These are phyloP conservation scores for Trachymyrmex septentrionalis DNA, from an alignment of 1,140 invertebrate species.

Conservation along the genomic window DNA sequence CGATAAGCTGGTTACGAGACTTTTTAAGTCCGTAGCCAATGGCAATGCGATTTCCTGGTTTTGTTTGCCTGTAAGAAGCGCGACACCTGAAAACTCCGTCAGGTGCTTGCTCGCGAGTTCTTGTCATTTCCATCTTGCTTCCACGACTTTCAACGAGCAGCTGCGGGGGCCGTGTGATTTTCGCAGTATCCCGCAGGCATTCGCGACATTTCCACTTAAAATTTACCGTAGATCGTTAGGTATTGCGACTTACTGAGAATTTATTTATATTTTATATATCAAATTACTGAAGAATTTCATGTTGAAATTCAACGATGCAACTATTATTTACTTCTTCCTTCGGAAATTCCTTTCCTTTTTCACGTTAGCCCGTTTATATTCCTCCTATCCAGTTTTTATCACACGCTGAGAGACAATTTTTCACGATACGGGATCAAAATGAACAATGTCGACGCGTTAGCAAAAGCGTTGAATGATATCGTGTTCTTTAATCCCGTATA, in stretches of 20 bases:
- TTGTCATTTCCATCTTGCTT: slow-evolving; percentile 32
- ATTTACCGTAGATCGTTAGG: slow-evolving; percentile 67
- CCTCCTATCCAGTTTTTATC: slow-evolving; percentile 1
- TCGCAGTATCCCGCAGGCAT: slow-evolving; percentile 60
- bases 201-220: slow-evolving; percentile 65
- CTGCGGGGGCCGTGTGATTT: slow-evolving; percentile 62
- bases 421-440: slow-evolving; percentile 22
- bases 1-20: slow-evolving; percentile 49
- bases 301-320: not conserved
- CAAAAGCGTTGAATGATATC: slow-evolving; percentile 4
- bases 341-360: not conserved
- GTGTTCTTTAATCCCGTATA: not conserved
- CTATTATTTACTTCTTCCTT: not conserved
- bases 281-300: slow-evolving; percentile 1
- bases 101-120: slow-evolving; percentile 50
- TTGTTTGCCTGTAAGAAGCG: slow-evolving; percentile 68
- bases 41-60: slow-evolving; percentile 68
- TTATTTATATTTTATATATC: slow-evolving; percentile 44
- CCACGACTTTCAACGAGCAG: slow-evolving; percentile 64
- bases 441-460: not conserved
- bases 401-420: slow-evolving; percentile 35
- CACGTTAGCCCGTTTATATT: not conserved
- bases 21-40: slow-evolving; percentile 61
- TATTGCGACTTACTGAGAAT: slow-evolving; percentile 24
- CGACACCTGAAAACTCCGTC: slow-evolving; percentile 54